Evolutionary conservation across 2,888 invertebrate genomes (phyloP).

Genomic region (Sarcophaga carnaria): DNA sequence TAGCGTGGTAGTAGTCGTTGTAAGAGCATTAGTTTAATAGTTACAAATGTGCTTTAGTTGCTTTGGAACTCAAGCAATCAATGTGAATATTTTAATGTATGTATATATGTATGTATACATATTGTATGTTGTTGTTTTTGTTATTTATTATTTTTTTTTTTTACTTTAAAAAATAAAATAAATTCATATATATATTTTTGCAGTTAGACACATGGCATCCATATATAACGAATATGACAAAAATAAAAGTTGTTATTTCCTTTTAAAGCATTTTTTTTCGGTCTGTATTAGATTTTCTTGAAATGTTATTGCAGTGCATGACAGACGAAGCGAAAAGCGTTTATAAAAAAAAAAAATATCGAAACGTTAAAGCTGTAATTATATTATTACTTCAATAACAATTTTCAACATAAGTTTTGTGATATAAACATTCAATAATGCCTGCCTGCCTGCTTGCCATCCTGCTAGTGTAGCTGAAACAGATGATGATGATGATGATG

Average conservation of each 20-base stretch:
- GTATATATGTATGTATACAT: not conserved
- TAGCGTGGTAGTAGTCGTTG: conserved; percentile 44
- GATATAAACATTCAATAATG: conserved; percentile 62
- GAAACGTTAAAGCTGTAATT: conserved; percentile 71
- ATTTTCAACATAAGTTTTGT: conserved; percentile 72
- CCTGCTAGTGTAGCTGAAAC: conserved; percentile 17
- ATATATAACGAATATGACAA: conserved; percentile 65
- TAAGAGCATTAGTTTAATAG: conserved; percentile 64
- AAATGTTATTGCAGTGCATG: conserved; percentile 26
- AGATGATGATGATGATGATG: conserved; percentile 28
- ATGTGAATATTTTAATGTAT: conserved; percentile 61
- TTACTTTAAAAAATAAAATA: not conserved
- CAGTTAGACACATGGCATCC: conserved; percentile 62
- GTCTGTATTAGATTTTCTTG: not conserved
- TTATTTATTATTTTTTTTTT: not conserved
- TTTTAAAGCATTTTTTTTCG: conserved; percentile 66
- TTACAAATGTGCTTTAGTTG: conserved; percentile 65
- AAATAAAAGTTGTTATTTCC: conserved; percentile 72
- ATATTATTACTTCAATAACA: conserved; percentile 74
- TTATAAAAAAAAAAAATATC: conserved; percentile 8
- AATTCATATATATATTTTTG: conserved; percentile 31
- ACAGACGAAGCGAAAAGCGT: conserved; percentile 24
- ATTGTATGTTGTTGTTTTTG: not conserved
- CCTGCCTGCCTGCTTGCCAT: conserved; percentile 10
- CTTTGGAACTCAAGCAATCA: conserved; percentile 46